These are phyloP conservation scores for Sebastes umbrosus DNA, from an alignment of 2,797 vertebrate genomes.

Conservation along the genomic window DNA sequence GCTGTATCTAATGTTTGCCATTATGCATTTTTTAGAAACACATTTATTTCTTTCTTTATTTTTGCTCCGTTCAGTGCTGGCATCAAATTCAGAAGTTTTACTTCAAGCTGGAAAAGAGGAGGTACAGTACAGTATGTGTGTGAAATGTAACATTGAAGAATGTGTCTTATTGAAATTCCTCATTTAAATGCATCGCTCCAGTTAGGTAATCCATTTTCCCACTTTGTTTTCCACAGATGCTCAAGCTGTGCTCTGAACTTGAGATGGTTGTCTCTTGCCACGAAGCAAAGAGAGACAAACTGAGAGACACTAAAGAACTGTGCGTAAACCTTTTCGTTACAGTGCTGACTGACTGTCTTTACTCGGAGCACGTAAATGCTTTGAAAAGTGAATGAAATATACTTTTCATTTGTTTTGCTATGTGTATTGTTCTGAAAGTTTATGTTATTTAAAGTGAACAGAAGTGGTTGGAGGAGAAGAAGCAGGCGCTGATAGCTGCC, in stretches of 20 bases:
- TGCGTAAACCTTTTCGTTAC: constrained; percentile 73
- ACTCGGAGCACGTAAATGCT: not conserved
- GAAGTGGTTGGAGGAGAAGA: constrained; percentile 81
- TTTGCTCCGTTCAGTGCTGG: constrained; percentile 64
- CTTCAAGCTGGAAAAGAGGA: constrained; percentile 77
- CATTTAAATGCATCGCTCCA: not conserved
- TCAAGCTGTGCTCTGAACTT: constrained; percentile 84
- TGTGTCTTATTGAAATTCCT: not conserved
- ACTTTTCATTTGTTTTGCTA: not conserved
- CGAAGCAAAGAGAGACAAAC: constrained; percentile 80
- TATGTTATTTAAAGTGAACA: constrained; percentile 69
- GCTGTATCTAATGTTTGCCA: not conserved
- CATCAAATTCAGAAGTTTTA: constrained; percentile 77
- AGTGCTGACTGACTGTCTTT: not conserved
- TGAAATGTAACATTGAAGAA: not conserved
- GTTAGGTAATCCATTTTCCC: not conserved
- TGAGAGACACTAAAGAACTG: constrained; percentile 86
- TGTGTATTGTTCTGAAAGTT: not conserved
- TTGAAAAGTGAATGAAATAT: not conserved
- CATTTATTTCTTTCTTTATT: not conserved
- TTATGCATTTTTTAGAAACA: not conserved
- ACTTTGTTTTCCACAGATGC: constrained; percentile 79
- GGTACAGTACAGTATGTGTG: constrained; percentile 53
- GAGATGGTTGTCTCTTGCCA: constrained; percentile 82
- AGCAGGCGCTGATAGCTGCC: constrained; percentile 63